A percentile compares a stretch with the other conserved stretches of the same genome.
Evolutionary conservation across 2,888 invertebrate species (phyloP).

Genomic region (Mallateleia sp.): DNA sequence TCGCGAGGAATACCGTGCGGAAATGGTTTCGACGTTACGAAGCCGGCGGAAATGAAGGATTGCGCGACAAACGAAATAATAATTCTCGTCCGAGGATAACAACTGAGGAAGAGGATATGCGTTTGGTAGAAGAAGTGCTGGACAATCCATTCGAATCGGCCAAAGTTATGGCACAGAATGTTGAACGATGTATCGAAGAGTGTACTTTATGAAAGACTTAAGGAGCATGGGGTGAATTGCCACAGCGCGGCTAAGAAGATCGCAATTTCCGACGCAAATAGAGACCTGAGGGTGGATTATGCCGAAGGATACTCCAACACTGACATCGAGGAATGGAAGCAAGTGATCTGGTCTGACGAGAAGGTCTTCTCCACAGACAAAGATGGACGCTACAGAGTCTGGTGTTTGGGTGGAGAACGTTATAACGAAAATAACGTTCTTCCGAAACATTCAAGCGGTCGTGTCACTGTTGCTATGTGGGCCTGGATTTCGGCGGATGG

Average conservation of each 20-base stretch:
- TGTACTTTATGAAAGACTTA: not conserved
- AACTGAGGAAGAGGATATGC: slow-evolving; percentile 6
- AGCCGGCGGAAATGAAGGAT: not conserved
- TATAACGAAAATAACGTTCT: not conserved
- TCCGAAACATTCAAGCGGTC: not conserved
- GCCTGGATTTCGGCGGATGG: slow-evolving; percentile 55
- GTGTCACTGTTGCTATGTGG: slow-evolving; percentile 53
- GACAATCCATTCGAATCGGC: slow-evolving; percentile 9
- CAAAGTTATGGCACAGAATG: not conserved
- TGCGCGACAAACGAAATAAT: not conserved
- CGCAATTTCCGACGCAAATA: not conserved
- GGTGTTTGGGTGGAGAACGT: slow-evolving; percentile 20
- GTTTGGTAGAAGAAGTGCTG: slow-evolving; percentile 3
- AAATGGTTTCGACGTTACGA: not conserved
- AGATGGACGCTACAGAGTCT: slow-evolving; percentile 50
- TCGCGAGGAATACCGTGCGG: too few species aligned
- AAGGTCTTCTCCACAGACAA: slow-evolving; percentile 59
- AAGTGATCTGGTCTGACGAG: slow-evolving; percentile 55
- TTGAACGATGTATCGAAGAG: not conserved
- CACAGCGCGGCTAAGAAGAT: slow-evolving; percentile 21
- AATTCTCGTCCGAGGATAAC: not conserved
- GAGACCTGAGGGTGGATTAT: slow-evolving; percentile 8
- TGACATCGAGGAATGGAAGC: slow-evolving; percentile 28
- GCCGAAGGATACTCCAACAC: not conserved
- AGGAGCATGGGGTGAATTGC: slow-evolving; percentile 34